These are phyloP conservation scores for Lucilia cuprina DNA, from an alignment of 1,140 invertebrate genomes.

Conservation along the genomic window DNA sequence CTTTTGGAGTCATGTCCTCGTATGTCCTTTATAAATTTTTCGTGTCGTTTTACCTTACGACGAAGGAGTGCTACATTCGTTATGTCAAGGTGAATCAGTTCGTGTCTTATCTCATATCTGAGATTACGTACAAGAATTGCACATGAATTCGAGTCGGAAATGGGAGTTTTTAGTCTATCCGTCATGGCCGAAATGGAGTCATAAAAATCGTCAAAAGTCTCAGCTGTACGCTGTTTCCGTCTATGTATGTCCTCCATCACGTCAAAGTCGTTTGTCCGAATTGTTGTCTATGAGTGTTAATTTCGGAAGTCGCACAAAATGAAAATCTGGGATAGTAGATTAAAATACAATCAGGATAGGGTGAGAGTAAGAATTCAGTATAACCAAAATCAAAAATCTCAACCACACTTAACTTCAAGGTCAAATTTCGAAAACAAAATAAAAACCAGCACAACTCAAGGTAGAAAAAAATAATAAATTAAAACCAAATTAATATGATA, in stretches of 20 bases:
- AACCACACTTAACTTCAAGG: too few species aligned
- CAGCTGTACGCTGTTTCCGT: not conserved
- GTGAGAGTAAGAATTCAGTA: too few species aligned
- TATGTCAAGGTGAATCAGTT: not conserved
- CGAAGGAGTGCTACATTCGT: not conserved
- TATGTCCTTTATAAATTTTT: too few species aligned
- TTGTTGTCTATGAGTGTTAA: too few species aligned
- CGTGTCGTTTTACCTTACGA: not conserved
- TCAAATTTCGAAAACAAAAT: too few species aligned
- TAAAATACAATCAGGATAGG: too few species aligned
- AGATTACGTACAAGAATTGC: not conserved
- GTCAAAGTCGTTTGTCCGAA: not conserved
- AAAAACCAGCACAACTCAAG: too few species aligned
- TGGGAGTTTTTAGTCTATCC: not conserved
- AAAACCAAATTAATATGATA: too few species aligned
- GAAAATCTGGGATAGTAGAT: too few species aligned
- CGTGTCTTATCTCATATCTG: not conserved
- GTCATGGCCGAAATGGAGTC: not conserved
- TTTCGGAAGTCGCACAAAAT: too few species aligned
- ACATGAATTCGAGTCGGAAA: not conserved
- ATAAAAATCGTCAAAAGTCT: conserved; percentile 3
- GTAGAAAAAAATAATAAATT: too few species aligned
- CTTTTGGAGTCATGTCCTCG: not conserved
- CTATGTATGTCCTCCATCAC: not conserved
- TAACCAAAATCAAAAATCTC: too few species aligned